Evolutionary conservation across 2,797 vertebrate genomes (phyloP).

Genomic region (Lagodon rhomboides): DNA sequence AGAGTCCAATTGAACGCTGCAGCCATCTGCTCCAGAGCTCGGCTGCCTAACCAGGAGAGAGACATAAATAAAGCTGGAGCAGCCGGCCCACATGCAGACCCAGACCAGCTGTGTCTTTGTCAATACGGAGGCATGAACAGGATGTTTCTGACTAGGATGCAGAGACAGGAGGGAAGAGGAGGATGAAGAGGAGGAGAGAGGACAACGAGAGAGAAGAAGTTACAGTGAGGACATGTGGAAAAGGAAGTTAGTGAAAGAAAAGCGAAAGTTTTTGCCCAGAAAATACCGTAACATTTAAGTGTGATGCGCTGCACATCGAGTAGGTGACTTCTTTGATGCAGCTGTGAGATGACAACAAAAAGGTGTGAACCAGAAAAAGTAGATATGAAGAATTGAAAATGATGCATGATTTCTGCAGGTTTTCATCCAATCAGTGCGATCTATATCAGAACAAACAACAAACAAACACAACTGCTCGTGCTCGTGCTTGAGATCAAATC

Average conservation of each 20-base stretch:
- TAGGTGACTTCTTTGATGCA: background rate
- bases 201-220: slow-evolving; percentile 10
- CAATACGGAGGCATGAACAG: slow-evolving; percentile 59
- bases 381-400: background rate
- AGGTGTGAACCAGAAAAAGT: background rate
- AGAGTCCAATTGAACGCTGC: slow-evolving; percentile 71
- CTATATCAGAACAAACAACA: slow-evolving; percentile 16
- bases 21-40: slow-evolving; percentile 77
- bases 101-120: slow-evolving; percentile 79
- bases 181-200: slow-evolving; percentile 30
- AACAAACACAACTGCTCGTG: slow-evolving; percentile 24
- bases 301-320: background rate
- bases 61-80: slow-evolving; percentile 70
- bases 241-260: background rate
- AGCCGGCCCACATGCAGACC: slow-evolving; percentile 70
- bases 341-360: background rate
- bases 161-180: slow-evolving; percentile 51
- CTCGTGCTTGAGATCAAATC: slow-evolving; percentile 5
- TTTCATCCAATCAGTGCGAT: slow-evolving; percentile 13
- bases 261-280: slow-evolving; percentile 17
- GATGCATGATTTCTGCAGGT: background rate
- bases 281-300: background rate
- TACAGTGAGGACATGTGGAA: slow-evolving; percentile 20
- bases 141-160: slow-evolving; percentile 70
- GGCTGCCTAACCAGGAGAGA: slow-evolving; percentile 62